Base-by-base conservation (phyloP, 2,888 invertebrate genomes). In the Lithophane semibrunnea region DNA sequence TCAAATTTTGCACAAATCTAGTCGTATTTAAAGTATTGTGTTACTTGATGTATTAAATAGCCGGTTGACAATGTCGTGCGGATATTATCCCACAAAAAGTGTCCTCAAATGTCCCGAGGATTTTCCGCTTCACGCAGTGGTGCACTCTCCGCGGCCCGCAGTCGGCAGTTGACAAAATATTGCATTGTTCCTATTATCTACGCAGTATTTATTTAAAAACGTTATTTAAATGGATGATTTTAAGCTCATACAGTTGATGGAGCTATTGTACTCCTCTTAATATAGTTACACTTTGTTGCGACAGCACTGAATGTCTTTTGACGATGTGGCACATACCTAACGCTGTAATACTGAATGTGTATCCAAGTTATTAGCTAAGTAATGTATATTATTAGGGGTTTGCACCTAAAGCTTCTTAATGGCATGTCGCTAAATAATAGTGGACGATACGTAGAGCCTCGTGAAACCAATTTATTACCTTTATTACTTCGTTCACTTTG, bases 151-250 rank as follows among this genome's bases (percentile, higher is more conserved):
- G 93, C 93, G 93, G 92, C 91, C 92, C 94, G 92, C 93, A 94
- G 93, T 94, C 95, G 95, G 94, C 96, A 96, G 96, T 96, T 96
- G 96, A 96, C 96, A 96, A 96, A 96, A 96, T 96, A 96, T 96
- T 96, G 95, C 94, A 96, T 96, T 96, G 96, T 96, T 94, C 95
- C 96, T 96, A 96, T 96, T 96, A 96, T 96, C 94, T 94, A 91
- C 92, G 90, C 92, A 93, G 96, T 96, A 96, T 96, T 96, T 96
- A 96, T 96, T 96, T 96, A 96, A 96, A 96, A 96, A 96, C 94
- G 95, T 96, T 96, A 96, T 96, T 96, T 96, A 96, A 96, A 96
- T 96, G 96, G 95, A 96, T 96, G 96, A 96, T 95, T 96, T 95
- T 96, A 96, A 96, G 95, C 96, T 94, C 93, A 93, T 94, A 93